Evolutionary conservation across 1,140 invertebrate genomes (phyloP).

Genomic region (Pseudomyrmex cubaensis): DNA sequence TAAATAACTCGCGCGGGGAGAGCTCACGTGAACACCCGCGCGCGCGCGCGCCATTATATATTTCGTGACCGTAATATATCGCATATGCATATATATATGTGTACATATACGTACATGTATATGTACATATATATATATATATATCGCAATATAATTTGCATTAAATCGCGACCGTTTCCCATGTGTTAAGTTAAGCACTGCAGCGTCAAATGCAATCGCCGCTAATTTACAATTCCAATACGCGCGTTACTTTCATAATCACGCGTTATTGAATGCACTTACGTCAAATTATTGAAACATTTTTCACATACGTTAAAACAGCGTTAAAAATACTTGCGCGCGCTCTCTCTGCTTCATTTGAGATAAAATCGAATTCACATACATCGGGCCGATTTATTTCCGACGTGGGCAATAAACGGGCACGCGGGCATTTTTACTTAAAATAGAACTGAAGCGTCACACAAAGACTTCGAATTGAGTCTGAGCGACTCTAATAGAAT

Average conservation of each 20-base stretch:
- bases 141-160: conserved; percentile 50
- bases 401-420: no score
- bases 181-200: conserved; percentile 36
- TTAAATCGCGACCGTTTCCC: conserved; percentile 41
- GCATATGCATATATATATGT: neutral
- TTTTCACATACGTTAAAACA: conserved; percentile 11
- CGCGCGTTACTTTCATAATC: conserved; percentile 17
- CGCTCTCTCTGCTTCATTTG: neutral
- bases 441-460: neutral
- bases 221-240: conserved; percentile 42
- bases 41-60: conserved; percentile 22
- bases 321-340: no score
- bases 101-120: no score
- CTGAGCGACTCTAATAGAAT: neutral
- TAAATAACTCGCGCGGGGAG: conserved; percentile 26
- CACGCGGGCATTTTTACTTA: neutral
- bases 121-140: neutral
- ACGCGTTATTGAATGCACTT: neutral
- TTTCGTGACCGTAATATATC: conserved; percentile 47
- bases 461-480: conserved; percentile 18
- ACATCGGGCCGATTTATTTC: no score
- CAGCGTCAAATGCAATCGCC: conserved; percentile 31
- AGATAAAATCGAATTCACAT: neutral
- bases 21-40: no score
- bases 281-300: conserved; percentile 37